phyloP scores from a whole-genome alignment of 2,888 invertebrate species.

The Nemotelus pantherinus region DNA sequence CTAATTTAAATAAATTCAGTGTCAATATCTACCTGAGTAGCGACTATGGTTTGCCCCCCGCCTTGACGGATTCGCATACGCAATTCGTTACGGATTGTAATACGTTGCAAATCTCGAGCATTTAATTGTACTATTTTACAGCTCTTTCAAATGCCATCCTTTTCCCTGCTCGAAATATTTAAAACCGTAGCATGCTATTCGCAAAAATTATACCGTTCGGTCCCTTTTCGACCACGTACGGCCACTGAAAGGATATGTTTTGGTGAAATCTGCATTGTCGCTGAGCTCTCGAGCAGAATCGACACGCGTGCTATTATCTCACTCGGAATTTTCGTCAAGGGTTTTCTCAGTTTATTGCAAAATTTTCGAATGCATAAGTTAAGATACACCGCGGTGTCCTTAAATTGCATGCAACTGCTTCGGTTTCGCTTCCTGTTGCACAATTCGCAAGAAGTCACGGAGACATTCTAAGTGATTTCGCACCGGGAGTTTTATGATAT shows the following conservation, averaged over 20 bases:
- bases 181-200: background rate
- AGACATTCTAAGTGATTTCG: background rate
- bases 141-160: background rate
- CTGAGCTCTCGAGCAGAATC: background rate
- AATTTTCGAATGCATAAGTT: background rate
- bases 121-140: background rate
- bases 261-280: slow-evolving; percentile 17
- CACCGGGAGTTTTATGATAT: slow-evolving; percentile 22
- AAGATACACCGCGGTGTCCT: background rate
- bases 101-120: background rate
- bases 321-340: background rate
- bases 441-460: slow-evolving; percentile 3
- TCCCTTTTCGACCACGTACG: background rate
- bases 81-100: background rate
- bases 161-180: background rate
- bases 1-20: too few relatives aligned
- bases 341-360: background rate
- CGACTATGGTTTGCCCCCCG: too few relatives aligned
- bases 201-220: background rate
- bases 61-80: too few relatives aligned
- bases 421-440: slow-evolving; percentile 14
- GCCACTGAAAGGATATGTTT: slow-evolving; percentile 20
- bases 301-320: slow-evolving; percentile 13
- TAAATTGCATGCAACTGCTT: background rate
- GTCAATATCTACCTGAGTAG: too few relatives aligned